A percentile compares a stretch with the other conserved stretches of the same genome.
These are phyloP conservation scores for Dinocampus coccinellae DNA, from an alignment of 2,888 invertebrate genomes.

Conservation along the genomic window DNA sequence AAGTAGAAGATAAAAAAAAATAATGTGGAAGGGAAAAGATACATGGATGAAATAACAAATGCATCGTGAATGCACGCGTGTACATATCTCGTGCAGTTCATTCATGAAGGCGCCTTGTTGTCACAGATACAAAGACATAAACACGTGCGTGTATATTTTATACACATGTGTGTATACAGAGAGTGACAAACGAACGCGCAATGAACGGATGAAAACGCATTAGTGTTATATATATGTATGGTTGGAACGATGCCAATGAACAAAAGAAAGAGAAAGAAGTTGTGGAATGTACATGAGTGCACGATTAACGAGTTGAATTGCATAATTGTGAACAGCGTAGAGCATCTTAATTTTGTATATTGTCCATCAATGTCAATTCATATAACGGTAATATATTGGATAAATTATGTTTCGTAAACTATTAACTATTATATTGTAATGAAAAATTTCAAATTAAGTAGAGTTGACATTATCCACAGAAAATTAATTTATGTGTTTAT, in stretches of 20 bases:
- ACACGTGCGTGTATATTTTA: neutral
- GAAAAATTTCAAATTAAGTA: no score
- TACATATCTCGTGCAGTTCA: conserved; percentile 49
- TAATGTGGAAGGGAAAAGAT: conserved; percentile 24
- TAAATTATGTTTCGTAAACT: no score
- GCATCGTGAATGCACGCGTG: conserved; percentile 30
- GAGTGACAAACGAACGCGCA: conserved; percentile 41
- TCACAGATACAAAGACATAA: conserved; percentile 37
- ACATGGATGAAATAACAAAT: conserved; percentile 33
- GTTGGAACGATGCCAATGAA: conserved; percentile 49
- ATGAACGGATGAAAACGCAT: conserved; percentile 43
- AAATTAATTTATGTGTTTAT: no score
- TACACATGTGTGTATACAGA: neutral
- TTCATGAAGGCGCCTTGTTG: conserved; percentile 60
- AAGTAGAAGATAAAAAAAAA: conserved; percentile 16
- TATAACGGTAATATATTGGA: neutral
- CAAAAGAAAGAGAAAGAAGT: conserved; percentile 24
- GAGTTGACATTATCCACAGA: no score
- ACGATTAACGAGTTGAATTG: conserved; percentile 52
- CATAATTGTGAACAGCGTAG: conserved; percentile 45
- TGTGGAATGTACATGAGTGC: conserved; percentile 49
- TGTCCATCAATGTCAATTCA: conserved; percentile 10
- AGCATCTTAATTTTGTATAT: conserved; percentile 47
- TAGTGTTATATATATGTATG: neutral
- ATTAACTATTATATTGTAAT: no score